Percentiles rank a stretch among this genome's conserved stretches.
Conservation (phyloP, 53 echinoderm and acorn worm genomes). For the Henricia sp. region DNA sequence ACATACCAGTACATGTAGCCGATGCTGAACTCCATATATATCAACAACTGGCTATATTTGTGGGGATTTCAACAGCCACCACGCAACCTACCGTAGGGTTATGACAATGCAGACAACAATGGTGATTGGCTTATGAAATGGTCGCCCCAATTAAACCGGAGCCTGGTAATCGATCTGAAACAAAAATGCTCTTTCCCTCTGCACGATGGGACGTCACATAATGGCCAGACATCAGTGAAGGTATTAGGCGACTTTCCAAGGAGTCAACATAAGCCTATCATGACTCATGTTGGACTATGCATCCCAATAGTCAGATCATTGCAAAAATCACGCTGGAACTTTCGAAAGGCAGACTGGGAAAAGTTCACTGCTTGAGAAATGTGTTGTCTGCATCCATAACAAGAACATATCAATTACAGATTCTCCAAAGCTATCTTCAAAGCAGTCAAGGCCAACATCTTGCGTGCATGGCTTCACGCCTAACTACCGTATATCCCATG, state of each 20-base stretch:
- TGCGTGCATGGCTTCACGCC: constrained; percentile 38
- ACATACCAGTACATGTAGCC: too few species aligned
- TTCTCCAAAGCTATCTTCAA: not conserved
- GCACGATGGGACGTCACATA: constrained; percentile 9
- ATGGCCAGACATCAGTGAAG: not conserved
- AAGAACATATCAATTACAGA: not conserved
- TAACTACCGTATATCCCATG: constrained; percentile 31
- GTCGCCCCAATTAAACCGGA: not conserved
- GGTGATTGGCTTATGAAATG: constrained; percentile 26
- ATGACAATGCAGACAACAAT: not conserved
- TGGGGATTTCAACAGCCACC: constrained; percentile 44
- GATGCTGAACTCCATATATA: constrained; percentile 18
- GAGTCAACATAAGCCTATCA: constrained; percentile 16
- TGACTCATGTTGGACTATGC: constrained; percentile 4
- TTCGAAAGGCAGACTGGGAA: constrained; percentile 18
- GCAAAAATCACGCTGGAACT: constrained; percentile 22
- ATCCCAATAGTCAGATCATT: not conserved
- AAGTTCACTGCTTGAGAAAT: constrained; percentile 9
- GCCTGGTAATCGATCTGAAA: constrained; percentile 21
- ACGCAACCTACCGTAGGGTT: constrained; percentile 7
- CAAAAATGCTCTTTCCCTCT: constrained; percentile 34
- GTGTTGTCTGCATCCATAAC: not conserved
- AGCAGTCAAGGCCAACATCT: constrained; percentile 36
- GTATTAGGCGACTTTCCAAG: constrained; percentile 18
- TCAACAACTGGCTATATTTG: constrained; percentile 20